phyloP scores from a whole-genome alignment of 1,140 invertebrate genomes.

The Aphaenogaster rudis region DNA sequence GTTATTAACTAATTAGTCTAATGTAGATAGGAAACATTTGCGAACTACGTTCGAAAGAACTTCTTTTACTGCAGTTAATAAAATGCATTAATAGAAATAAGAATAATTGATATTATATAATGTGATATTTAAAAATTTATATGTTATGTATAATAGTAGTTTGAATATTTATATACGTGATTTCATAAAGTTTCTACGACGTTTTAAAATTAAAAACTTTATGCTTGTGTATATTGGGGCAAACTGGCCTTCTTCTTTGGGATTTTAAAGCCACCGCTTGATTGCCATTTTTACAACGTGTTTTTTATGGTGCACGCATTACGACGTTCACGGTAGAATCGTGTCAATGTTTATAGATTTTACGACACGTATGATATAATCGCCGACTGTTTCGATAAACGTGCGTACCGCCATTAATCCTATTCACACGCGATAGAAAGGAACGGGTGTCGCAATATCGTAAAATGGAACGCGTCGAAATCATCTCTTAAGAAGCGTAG shows the following conservation, averaged over 20 bases:
- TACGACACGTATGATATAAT: background rate
- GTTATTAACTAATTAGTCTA: conserved; percentile 4
- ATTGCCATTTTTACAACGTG: background rate
- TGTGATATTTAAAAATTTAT: background rate
- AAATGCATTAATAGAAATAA: background rate
- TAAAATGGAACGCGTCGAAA: conserved; percentile 44
- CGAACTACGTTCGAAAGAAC: background rate
- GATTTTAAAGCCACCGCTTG: conserved; percentile 6
- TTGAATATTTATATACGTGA: background rate
- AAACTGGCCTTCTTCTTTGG: background rate
- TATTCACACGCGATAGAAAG: conserved; percentile 32
- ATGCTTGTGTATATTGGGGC: background rate
- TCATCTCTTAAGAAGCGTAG: conserved; percentile 27
- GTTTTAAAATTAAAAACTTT: background rate
- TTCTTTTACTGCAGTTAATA: background rate
- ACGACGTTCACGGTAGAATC: conserved; percentile 4
- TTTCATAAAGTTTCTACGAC: background rate
- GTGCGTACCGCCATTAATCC: conserved; percentile 14
- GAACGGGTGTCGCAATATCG: conserved; percentile 43
- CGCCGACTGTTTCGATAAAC: conserved; percentile 21
- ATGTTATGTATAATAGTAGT: background rate
- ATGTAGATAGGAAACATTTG: background rate
- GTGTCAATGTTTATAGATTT: conserved; percentile 24
- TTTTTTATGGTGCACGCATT: background rate
- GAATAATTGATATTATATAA: background rate